phyloP scores from a whole-genome alignment of 2,888 invertebrate species.

The Erpobdella octoculata region DNA sequence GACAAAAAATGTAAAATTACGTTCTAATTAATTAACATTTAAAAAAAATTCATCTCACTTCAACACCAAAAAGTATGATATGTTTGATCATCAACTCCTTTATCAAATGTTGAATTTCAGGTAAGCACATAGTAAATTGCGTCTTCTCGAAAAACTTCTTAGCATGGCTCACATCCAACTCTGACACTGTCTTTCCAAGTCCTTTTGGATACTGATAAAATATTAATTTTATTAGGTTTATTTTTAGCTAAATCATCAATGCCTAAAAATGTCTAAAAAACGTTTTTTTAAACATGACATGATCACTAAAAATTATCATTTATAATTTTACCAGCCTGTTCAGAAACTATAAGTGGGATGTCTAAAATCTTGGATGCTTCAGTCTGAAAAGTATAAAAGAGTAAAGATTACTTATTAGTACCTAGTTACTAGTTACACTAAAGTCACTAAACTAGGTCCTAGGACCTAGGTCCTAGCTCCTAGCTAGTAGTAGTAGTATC shows the following conservation, averaged over 20 bases:
- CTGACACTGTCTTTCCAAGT: slow-evolving; percentile 56
- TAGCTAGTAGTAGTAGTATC: too few species aligned
- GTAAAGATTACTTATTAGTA: too few species aligned
- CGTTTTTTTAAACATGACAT: not conserved
- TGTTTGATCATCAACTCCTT: slow-evolving; percentile 44
- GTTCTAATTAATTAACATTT: not conserved
- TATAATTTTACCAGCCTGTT: slow-evolving; percentile 51
- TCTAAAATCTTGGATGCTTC: slow-evolving; percentile 15
- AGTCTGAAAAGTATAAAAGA: slow-evolving; percentile 13
- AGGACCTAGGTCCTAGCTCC: too few species aligned
- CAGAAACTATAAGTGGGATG: slow-evolving; percentile 50
- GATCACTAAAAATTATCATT: not conserved
- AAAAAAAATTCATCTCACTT: slow-evolving; percentile 44
- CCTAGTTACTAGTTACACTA: too few species aligned
- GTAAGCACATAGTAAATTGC: slow-evolving; percentile 58
- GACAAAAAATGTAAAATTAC: slow-evolving; percentile 1
- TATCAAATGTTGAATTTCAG: slow-evolving; percentile 52
- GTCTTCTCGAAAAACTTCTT: slow-evolving; percentile 54
- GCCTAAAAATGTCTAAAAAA: not conserved
- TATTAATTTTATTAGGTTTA: too few species aligned
- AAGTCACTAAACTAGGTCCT: too few species aligned
- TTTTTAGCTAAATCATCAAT: not conserved
- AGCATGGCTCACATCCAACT: slow-evolving; percentile 53
- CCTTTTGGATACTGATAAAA: slow-evolving; percentile 58
- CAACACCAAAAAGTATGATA: slow-evolving; percentile 49